Evolutionary conservation across 2,888 invertebrate species (phyloP), one percentile per base, ranked within the genome.

Genomic region (Villa cingulata): DNA sequence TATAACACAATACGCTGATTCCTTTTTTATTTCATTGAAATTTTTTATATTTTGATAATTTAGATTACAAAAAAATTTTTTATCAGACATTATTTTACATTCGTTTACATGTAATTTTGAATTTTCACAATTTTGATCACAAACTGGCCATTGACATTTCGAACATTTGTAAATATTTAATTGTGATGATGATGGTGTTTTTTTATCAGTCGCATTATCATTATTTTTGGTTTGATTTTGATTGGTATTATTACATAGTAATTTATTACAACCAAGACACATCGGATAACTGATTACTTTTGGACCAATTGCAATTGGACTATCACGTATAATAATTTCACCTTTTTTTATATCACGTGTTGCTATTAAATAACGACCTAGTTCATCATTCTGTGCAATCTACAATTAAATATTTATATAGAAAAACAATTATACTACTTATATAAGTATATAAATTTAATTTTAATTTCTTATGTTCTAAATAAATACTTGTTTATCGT

Each of bases 71-170:
- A 72, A 72, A 50, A 76, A 79, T 53, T 76, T 74, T 41, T 72
- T 73, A 9, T 71, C 70, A 2, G 70, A 63, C 75, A 83, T 78
- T 6, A 78, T 57, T 53, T 72, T 68, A 54, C 83, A 84, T 62
- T 83, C 83, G 1, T 70, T 70, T 52, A 69, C 62, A 55, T 83
- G 83, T 3, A 68, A 56, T 1, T 70, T 62, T 15, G 73, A 69
- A 34, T 67, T 66, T 58, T 79, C 77, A 59, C 84, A 84, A 29
- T 70, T 62, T 1, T 64, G 61, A 2, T 75, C 71, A 57, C 84
- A 85, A 66, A 83, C 63, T 0, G 84, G 84, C 83, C 83, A 84
- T 16, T 73, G 71, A 58, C 84, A 84, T 15, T 68, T 67, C 0
- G 71, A 64, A 58, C 81, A 82, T 59, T 75, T 75, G 55, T 76